Base-by-base conservation (phyloP, 2,797 vertebrate species). In the Phalloptychus januarius region DNA sequence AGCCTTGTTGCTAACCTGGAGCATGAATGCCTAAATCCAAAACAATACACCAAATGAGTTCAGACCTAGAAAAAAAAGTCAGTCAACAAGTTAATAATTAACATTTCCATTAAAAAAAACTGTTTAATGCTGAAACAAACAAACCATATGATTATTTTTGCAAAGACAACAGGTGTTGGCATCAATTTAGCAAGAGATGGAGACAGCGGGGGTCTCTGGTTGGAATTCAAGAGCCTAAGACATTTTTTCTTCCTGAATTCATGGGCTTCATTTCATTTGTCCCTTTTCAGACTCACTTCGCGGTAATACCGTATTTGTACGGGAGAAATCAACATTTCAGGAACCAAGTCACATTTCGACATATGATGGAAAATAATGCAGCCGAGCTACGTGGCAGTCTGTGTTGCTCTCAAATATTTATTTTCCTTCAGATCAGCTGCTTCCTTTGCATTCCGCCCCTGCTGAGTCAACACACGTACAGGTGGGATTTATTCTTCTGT, bases 1-100 rank as follows among this genome's bases (percentile, higher is more conserved):
- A 54, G 44, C 46, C 65, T 75, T 69, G 56, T 85, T 72, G 79
- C 67, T 77, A 58, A 80, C 79, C 83, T 15, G 61, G 73, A 79
- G 86, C 88, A 67, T 70, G 79, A 72, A 85, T 80, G 40, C 11
- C 28, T 36, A 69, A 74, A 20, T 69, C 38, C 7, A 56, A 42
- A 28, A 13, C 40, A 74, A 28, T 11, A 40, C 33, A 74, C 25
- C 50, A 50, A 28, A 10, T 15, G 16, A 15, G 16, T 2, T 7
- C 28, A 61, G 15, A 61, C 28, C 28, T 33, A 52, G 23, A 72
- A 12, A 72, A 44, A 12, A n/a, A n/a, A 44, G 8, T 25, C 0
- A 44, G 7, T 25, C 23, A 13, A 5, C 16, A 67, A 67, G 25
- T 1, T 40, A 67, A 23, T 67, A 52, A 52, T n/a, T n/a, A n/a